phyloP scores from a whole-genome alignment of 2,113 vertebrate species.

The Callaeas wilsoni region DNA sequence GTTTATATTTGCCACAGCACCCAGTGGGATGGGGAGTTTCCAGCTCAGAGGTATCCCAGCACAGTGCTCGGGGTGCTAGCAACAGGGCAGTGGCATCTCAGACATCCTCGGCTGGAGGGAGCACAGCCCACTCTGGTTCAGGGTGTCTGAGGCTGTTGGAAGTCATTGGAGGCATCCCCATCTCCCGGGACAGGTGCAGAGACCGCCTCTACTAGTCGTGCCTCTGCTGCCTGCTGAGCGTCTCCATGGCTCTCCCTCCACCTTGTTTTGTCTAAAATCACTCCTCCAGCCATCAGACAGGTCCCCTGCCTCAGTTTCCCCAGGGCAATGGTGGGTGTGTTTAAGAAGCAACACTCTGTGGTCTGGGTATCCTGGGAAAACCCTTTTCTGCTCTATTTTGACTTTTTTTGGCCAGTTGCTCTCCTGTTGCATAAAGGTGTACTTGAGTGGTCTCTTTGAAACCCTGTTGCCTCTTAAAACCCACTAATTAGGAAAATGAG shows the following conservation, averaged over 20 bases:
- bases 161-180: neutral
- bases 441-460: neutral
- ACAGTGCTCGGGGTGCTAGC: rapidly evolving
- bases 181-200: rapidly evolving
- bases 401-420: neutral
- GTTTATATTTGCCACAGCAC: rapidly evolving
- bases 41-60: neutral
- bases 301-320: neutral
- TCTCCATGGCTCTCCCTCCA: neutral
- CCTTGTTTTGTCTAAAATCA: neutral
- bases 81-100: neutral
- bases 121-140: rapidly evolving
- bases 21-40: rapidly evolving
- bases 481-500: neutral
- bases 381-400: neutral
- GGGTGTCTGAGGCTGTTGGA: neutral
- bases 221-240: neutral
- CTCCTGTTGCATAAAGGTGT: neutral
- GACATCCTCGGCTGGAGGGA: neutral
- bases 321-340: rapidly evolving
- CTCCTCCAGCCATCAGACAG: rapidly evolving
- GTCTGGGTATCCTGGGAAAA: neutral
- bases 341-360: neutral
- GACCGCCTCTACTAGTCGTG: neutral
- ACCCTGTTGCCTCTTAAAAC: neutral